Evolutionary conservation across 1,140 invertebrate genomes (phyloP).

Genomic region (Papilio aristodemus): DNA sequence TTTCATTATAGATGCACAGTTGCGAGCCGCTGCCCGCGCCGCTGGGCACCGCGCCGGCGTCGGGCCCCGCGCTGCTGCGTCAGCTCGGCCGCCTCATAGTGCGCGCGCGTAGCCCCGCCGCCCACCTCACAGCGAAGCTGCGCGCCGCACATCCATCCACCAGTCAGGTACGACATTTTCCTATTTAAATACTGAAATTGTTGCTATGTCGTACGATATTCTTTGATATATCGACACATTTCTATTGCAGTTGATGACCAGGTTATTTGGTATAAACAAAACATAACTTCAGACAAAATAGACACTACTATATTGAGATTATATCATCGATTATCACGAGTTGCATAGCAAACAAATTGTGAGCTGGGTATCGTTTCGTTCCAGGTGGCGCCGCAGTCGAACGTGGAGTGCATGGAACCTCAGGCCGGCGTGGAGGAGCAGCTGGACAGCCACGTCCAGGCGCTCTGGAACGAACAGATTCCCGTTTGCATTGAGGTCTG

Average conservation of each 20-base stretch:
- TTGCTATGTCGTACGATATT: too few species aligned
- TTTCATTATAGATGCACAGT: constrained; percentile 72
- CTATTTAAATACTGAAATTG: too few species aligned
- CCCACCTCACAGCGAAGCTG: constrained; percentile 44
- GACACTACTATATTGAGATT: too few species aligned
- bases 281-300: too few species aligned
- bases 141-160: constrained; percentile 53
- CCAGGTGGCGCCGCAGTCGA: constrained; percentile 60
- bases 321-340: too few species aligned
- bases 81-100: constrained; percentile 75
- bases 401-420: constrained; percentile 49
- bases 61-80: constrained; percentile 63
- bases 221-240: too few species aligned
- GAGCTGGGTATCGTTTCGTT: constrained; percentile 33
- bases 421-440: constrained; percentile 55
- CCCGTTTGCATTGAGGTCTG: constrained; percentile 76
- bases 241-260: too few species aligned
- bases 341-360: not conserved
- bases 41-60: constrained; percentile 50
- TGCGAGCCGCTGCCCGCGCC: constrained; percentile 58
- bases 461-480: constrained; percentile 74
- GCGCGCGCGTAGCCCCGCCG: constrained; percentile 57
- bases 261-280: too few species aligned
- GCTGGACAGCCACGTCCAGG: constrained; percentile 64
- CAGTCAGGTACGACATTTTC: constrained; percentile 51